A percentile compares a stretch with the other conserved stretches of the same genome.
Evolutionary conservation across 2,113 vertebrate species (phyloP).

Genomic region (Paramormyrops kingsleyae): DNA sequence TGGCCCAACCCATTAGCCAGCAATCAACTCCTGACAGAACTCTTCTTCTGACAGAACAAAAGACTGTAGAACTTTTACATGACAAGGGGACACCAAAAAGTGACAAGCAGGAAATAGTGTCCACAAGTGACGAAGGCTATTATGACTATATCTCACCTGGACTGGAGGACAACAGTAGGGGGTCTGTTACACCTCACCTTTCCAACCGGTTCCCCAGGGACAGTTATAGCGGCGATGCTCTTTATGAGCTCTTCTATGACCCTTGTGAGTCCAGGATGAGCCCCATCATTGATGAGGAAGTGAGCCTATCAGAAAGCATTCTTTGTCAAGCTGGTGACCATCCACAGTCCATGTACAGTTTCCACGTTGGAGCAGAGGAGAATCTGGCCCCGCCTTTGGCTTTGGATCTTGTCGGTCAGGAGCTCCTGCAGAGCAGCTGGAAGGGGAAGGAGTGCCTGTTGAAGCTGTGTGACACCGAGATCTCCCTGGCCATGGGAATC

Average conservation of each 20-base stretch:
- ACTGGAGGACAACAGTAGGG: conserved; percentile 64
- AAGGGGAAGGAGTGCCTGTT: conserved; percentile 76
- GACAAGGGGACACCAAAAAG: conserved; percentile 69
- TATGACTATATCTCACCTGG: conserved; percentile 72
- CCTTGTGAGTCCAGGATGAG: conserved; percentile 55
- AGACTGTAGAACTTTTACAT: conserved; percentile 47
- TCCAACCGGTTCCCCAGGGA: conserved; percentile 63
- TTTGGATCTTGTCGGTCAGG: conserved; percentile 64
- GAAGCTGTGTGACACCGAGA: conserved; percentile 77
- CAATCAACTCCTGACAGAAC: conserved; percentile 24
- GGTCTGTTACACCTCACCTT: conserved; percentile 43
- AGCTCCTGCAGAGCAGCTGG: conserved; percentile 72
- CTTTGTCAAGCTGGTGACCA: conserved; percentile 61
- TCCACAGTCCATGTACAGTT: conserved; percentile 76
- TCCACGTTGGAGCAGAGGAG: conserved; percentile 73
- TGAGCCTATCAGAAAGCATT: conserved; percentile 60
- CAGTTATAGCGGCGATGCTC: conserved; percentile 76
- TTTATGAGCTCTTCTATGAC: conserved; percentile 76
- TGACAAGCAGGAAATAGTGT: conserved; percentile 70
- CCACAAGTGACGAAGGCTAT: conserved; percentile 79
- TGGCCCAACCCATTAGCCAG: conserved; percentile 23
- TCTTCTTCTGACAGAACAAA: conserved; percentile 43
- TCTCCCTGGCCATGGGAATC: conserved; percentile 75
- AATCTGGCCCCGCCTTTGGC: conserved; percentile 65
- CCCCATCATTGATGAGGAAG: conserved; percentile 58